A percentile compares a stretch with the other conserved stretches of the same genome.
Evolutionary conservation across 2,888 invertebrate species (phyloP).

Genomic region (Timema cristinae): DNA sequence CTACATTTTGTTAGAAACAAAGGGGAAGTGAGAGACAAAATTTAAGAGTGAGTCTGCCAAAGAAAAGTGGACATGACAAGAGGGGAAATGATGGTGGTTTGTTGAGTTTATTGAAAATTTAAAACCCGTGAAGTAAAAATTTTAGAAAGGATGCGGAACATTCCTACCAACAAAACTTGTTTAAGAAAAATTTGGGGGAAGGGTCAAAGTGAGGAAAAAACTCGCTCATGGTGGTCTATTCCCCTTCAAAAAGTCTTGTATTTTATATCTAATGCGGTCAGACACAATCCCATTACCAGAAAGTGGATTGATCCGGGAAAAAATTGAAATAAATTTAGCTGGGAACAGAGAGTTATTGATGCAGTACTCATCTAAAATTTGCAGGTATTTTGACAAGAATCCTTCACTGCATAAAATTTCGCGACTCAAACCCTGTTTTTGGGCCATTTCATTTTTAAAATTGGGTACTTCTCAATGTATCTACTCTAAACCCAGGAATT

Average conservation of each 20-base stretch:
- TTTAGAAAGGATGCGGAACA: background rate
- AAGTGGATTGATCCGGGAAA: slow-evolving; percentile 2
- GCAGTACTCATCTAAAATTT: background rate
- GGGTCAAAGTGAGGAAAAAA: too few species aligned
- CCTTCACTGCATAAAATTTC: slow-evolving; percentile 6
- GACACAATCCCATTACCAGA: background rate
- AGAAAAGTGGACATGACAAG: background rate
- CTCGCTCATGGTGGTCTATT: slow-evolving; percentile 4
- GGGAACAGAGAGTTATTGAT: slow-evolving; percentile 3
- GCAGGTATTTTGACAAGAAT: slow-evolving; percentile 9
- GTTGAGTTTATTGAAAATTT: background rate
- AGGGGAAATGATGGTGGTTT: background rate
- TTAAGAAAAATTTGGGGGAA: too few species aligned
- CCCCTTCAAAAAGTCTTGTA: background rate
- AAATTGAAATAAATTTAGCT: background rate
- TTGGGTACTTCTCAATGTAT: too few species aligned
- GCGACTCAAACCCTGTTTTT: slow-evolving; percentile 7
- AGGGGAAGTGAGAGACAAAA: background rate
- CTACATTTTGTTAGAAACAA: background rate
- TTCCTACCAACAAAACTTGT: too few species aligned
- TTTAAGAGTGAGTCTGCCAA: background rate
- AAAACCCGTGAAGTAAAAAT: too few species aligned
- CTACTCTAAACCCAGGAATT: too few species aligned
- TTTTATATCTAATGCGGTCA: background rate
- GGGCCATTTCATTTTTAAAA: too few species aligned